These are phyloP conservation scores for Columba livia DNA, from an alignment of 2,113 vertebrate species.

Conservation along the genomic window DNA sequence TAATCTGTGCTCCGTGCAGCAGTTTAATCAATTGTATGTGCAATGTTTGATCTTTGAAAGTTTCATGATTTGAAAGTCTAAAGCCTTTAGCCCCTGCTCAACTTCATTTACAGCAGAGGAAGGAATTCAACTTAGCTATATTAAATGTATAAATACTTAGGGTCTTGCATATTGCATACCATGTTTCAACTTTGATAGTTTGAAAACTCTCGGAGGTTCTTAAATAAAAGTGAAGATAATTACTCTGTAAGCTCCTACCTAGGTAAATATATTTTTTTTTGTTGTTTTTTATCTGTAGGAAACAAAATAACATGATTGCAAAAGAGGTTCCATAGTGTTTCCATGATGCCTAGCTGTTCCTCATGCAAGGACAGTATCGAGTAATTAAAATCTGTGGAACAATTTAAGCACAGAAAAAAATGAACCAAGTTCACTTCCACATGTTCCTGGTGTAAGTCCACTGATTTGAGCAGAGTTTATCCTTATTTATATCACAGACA, in stretches of 20 bases:
- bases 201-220: neutral
- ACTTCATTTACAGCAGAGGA: neutral
- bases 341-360: neutral
- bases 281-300: neutral
- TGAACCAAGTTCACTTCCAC: neutral
- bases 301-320: neutral
- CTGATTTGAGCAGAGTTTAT: neutral
- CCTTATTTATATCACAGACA: neutral
- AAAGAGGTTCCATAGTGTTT: neutral
- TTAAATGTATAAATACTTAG: neutral
- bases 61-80: neutral
- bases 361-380: neutral
- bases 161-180: neutral
- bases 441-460: neutral
- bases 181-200: neutral
- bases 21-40: slow-evolving; percentile 17
- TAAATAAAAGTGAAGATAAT: neutral
- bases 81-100: neutral
- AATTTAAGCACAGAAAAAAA: neutral
- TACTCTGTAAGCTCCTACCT: neutral
- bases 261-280: neutral
- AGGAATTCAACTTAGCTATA: neutral
- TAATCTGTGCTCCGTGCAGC: slow-evolving; percentile 9
- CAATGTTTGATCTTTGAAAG: slow-evolving; percentile 31
- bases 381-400: neutral